Percentiles rank a stretch among this genome's conserved stretches.
phyloP scores from a whole-genome alignment of 2,797 vertebrate genomes.

The Pangasius sanitwongsei region DNA sequence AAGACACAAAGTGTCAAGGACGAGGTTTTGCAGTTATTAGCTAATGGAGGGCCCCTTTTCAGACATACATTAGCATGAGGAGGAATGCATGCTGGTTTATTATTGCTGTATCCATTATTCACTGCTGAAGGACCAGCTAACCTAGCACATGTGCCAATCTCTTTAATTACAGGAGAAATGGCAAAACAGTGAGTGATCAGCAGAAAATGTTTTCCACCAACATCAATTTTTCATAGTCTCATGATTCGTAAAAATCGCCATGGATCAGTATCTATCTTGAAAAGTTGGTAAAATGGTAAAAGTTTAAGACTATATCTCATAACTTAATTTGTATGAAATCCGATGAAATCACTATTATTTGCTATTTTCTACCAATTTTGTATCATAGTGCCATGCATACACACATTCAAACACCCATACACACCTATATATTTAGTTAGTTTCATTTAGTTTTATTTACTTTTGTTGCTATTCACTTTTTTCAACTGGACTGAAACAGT shows the following conservation, averaged over 20 bases:
- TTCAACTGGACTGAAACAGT: background rate
- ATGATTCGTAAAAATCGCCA: background rate
- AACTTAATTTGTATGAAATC: background rate
- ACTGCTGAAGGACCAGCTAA: background rate
- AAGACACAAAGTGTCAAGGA: background rate
- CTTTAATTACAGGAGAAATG: background rate
- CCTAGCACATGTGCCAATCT: background rate
- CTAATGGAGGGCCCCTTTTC: background rate
- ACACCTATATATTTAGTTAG: background rate
- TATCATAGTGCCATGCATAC: background rate
- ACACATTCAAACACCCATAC: background rate
- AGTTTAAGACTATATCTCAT: background rate
- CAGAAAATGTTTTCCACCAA: background rate
- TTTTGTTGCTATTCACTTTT: background rate
- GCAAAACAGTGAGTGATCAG: background rate
- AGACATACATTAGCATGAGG: background rate
- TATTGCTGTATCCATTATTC: background rate
- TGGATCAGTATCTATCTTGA: background rate
- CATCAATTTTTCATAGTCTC: background rate
- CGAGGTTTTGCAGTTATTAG: slow-evolving; percentile 5
- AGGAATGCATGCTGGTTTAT: no score
- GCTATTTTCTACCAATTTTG: background rate
- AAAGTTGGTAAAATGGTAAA: background rate
- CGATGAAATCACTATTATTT: background rate
- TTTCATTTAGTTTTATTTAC: background rate